These are phyloP conservation scores for Rhinichthys osculus DNA, from an alignment of 2,797 vertebrate genomes.

Conservation along the genomic window DNA sequence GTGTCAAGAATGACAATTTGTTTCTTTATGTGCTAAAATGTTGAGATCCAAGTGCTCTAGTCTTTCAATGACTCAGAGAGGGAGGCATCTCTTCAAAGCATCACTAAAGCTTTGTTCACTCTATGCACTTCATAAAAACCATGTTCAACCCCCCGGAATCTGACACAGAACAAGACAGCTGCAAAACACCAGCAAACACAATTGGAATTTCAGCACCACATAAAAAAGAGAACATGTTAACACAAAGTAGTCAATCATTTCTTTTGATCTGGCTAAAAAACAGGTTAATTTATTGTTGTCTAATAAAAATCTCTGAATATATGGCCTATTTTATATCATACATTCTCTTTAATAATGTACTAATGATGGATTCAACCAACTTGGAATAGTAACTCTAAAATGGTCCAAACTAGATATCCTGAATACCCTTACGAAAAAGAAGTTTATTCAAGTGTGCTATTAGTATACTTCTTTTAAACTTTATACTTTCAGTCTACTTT, in stretches of 20 bases:
- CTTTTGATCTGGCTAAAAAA: neutral
- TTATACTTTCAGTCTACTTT: too few relatives aligned
- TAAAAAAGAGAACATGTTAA: neutral
- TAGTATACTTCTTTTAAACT: too few relatives aligned
- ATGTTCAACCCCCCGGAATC: neutral
- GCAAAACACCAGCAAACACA: conserved; percentile 13
- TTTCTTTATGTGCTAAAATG: conserved; percentile 40
- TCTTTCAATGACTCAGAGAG: conserved; percentile 39
- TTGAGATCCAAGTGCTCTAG: conserved; percentile 1
- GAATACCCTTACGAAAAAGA: neutral
- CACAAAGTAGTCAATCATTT: neutral
- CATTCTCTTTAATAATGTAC: neutral
- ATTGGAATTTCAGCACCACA: neutral
- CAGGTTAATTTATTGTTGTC: neutral
- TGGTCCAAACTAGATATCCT: conserved; percentile 16
- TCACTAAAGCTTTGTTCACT: conserved; percentile 32
- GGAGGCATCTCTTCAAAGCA: conserved; percentile 22
- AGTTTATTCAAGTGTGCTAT: too few relatives aligned
- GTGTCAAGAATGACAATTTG: conserved; percentile 31
- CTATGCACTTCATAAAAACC: neutral
- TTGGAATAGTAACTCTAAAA: conserved; percentile 10
- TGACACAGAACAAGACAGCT: conserved; percentile 22
- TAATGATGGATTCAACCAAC: neutral
- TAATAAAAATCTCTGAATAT: neutral
- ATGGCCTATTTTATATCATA: neutral